Evolutionary conservation across 2,113 vertebrate genomes (phyloP).

Genomic region (Danionella cerebrum): DNA sequence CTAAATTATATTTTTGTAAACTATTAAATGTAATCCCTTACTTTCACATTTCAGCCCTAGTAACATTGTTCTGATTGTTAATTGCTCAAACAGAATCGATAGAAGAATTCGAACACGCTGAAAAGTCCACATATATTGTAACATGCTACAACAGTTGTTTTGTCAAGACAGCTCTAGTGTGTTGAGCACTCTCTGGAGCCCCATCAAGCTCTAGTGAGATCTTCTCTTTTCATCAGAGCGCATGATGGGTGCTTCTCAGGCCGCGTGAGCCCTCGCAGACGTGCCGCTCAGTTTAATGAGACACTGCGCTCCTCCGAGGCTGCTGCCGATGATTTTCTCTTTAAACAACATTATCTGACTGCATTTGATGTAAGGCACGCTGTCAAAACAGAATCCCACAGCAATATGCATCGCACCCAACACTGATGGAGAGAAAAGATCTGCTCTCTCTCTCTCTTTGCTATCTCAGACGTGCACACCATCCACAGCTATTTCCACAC

Average conservation of each 20-base stretch:
- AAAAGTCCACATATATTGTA: too few species aligned
- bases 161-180: not conserved
- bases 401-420: slow-evolving; percentile 33
- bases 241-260: not conserved
- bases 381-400: slow-evolving; percentile 32
- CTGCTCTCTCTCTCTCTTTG: not conserved
- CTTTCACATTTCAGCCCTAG: too few species aligned
- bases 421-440: slow-evolving; percentile 27
- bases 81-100: too few species aligned
- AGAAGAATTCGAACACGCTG: too few species aligned
- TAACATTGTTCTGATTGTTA: too few species aligned
- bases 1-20: too few species aligned
- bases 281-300: slow-evolving; percentile 34
- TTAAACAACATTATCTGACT: slow-evolving; percentile 33
- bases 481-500: not conserved
- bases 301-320: not conserved
- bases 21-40: too few species aligned
- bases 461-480: not conserved
- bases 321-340: slow-evolving; percentile 26
- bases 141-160: not conserved
- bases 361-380: slow-evolving; percentile 36
- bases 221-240: not conserved
- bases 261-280: slow-evolving; percentile 20
- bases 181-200: not conserved
- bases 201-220: too few species aligned